phyloP scores from a whole-genome alignment of 2,113 vertebrate genomes.

The Uria lomvia region DNA sequence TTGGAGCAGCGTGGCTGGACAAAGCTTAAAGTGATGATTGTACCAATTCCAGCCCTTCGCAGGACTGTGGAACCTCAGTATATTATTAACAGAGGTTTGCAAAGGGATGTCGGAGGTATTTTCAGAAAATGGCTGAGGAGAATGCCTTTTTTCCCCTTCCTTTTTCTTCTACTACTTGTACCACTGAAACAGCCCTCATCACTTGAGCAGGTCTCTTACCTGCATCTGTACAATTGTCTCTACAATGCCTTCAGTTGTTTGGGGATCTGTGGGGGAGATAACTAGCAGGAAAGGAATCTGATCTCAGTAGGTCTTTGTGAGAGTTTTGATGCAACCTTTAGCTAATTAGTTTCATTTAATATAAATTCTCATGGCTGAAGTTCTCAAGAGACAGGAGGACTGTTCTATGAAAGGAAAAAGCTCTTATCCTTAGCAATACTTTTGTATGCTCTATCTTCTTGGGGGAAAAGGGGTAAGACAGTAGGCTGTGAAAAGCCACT shows the following conservation, averaged over 20 bases:
- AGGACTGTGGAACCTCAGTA: background rate
- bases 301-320: conserved; percentile 54
- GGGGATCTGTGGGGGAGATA: conserved; percentile 41
- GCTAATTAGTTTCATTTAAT: conserved; percentile 70
- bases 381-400: conserved; percentile 43
- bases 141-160: background rate
- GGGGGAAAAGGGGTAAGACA: conserved; percentile 17
- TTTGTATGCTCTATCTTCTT: background rate
- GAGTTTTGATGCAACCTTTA: conserved; percentile 69
- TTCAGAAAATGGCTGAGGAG: conserved; percentile 12
- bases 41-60: background rate
- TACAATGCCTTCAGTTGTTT: conserved; percentile 55
- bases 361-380: conserved; percentile 53
- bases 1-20: background rate
- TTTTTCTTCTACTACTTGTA: background rate
- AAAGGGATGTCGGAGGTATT: background rate
- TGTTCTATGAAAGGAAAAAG: conserved; percentile 48
- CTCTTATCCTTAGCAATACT: conserved; percentile 36
- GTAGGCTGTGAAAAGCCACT: background rate
- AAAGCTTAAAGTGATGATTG: background rate
- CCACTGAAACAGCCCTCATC: background rate
- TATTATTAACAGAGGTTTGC: background rate
- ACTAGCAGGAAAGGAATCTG: conserved; percentile 58
- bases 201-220: conserved; percentile 11
- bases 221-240: conserved; percentile 52